Conservation (phyloP, 2,888 invertebrate genomes). For the Dascillus cervinus region DNA sequence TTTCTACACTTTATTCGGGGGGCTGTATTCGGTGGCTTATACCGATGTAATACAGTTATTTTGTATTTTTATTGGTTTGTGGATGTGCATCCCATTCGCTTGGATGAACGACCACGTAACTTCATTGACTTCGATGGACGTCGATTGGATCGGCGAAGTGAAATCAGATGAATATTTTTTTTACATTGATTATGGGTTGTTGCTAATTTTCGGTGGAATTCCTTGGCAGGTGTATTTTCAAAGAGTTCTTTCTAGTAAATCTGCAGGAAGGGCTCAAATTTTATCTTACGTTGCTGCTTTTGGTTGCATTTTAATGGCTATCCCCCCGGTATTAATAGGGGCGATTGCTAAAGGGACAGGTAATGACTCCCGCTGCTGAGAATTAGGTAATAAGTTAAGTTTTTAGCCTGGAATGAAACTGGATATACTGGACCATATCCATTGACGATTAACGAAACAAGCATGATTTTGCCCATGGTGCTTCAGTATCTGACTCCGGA, state of each 20-base stretch:
- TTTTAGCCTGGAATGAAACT: constrained; percentile 90
- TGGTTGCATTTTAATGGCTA: constrained; percentile 94
- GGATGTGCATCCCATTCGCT: constrained; percentile 97
- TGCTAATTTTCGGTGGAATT: constrained; percentile 91
- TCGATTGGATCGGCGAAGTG: constrained; percentile 84
- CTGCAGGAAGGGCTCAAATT: constrained; percentile 86
- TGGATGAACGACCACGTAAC: constrained; percentile 81
- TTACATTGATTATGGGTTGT: constrained; percentile 81
- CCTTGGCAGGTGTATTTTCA: constrained; percentile 99
- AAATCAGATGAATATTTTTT: constrained; percentile 66
- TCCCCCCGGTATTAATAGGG: constrained; percentile 94
- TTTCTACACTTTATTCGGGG: constrained; percentile 95
- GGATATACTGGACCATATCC: constrained; percentile 71
- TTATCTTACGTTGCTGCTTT: constrained; percentile 93
- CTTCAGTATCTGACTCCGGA: constrained; percentile 93
- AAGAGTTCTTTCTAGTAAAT: constrained; percentile 92
- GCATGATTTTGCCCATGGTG: constrained; percentile 95
- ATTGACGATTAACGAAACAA: constrained; percentile 68
- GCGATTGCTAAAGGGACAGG: constrained; percentile 94
- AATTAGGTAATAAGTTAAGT: constrained; percentile 1
- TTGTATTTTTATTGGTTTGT: constrained; percentile 95
- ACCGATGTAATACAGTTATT: constrained; percentile 97
- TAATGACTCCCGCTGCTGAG: too few relatives aligned
- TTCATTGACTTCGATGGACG: constrained; percentile 72
- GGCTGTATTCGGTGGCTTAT: constrained; percentile 96